A percentile compares a stretch with the other conserved stretches of the same genome.
These are phyloP conservation scores for Varanus komodoensis DNA, from an alignment of 2,113 vertebrate genomes.

Conservation along the genomic window DNA sequence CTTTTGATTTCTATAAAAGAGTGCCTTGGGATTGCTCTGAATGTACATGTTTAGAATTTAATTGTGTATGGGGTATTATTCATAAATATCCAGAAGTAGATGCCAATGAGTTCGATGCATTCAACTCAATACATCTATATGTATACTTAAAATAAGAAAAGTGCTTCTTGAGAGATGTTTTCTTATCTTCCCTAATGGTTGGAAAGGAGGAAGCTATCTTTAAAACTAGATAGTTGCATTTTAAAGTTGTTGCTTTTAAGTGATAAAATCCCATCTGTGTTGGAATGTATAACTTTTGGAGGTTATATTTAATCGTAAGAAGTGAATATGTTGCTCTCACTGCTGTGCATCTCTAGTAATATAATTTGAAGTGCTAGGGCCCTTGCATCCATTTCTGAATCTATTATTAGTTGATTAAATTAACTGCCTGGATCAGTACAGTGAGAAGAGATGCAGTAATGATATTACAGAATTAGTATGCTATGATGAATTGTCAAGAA, in stretches of 20 bases:
- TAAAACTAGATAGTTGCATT: constrained; percentile 9
- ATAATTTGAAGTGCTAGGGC: constrained; percentile 83
- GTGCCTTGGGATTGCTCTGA: background rate
- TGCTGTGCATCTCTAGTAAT: constrained; percentile 77
- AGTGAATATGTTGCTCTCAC: constrained; percentile 67
- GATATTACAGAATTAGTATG: constrained; percentile 98
- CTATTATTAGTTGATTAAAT: constrained; percentile 97
- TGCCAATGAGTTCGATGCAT: background rate
- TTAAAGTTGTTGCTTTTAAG: constrained; percentile 40
- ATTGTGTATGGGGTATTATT: background rate
- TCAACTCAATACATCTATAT: no score
- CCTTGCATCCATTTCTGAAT: constrained; percentile 86
- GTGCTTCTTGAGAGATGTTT: constrained; percentile 2
- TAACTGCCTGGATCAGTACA: constrained; percentile 91
- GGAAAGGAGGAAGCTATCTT: constrained; percentile 33
- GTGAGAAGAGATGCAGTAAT: constrained; percentile 94
- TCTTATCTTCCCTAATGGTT: constrained; percentile 36
- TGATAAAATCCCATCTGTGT: constrained; percentile 40
- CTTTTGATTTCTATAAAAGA: constrained; percentile 55
- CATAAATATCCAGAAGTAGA: background rate
- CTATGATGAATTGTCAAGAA: constrained; percentile 97
- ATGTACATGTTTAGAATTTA: background rate
- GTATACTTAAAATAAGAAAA: background rate
- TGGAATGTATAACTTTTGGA: constrained; percentile 55
- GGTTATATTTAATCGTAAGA: constrained; percentile 68